Evolutionary conservation across 2,888 invertebrate species (phyloP).

Genomic region (Caenorhabditis panamensis): DNA sequence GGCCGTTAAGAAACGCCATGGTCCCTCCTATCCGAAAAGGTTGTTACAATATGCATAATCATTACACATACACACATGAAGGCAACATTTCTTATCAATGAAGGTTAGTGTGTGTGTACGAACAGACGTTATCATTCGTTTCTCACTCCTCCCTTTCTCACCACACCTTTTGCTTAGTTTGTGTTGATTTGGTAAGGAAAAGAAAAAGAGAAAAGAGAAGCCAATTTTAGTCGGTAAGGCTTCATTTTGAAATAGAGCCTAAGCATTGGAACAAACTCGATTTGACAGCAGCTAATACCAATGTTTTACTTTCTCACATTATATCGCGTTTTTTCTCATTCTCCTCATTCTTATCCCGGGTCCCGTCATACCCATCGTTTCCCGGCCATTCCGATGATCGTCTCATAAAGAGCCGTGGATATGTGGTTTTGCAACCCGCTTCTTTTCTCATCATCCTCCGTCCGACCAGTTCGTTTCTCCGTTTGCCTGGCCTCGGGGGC

Average conservation of each 20-base stretch:
- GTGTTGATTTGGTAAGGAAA: conserved; percentile 13
- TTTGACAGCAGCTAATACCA: too few relatives aligned
- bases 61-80: conserved; percentile 32
- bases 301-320: too few relatives aligned
- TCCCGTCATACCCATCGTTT: conserved; percentile 9
- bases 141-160: neutral
- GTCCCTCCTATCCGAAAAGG: conserved; percentile 18
- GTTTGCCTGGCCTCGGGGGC: too few relatives aligned
- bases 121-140: conserved; percentile 42
- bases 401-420: conserved; percentile 54
- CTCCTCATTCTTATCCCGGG: neutral
- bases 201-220: neutral
- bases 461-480: conserved; percentile 16
- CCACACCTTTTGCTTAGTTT: conserved; percentile 33
- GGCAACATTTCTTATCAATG: conserved; percentile 34
- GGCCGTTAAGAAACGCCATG: conserved; percentile 40
- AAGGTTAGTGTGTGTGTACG: conserved; percentile 25
- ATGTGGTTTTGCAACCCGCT: conserved; percentile 48
- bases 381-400: conserved; percentile 40
- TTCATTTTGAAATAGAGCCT: neutral
- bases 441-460: conserved; percentile 8
- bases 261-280: too few relatives aligned
- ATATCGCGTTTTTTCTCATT: neutral
- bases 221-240: neutral
- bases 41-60: conserved; percentile 36